These are phyloP conservation scores for Nemotelus pantherinus DNA, from an alignment of 2,888 invertebrate genomes.

Conservation along the genomic window DNA sequence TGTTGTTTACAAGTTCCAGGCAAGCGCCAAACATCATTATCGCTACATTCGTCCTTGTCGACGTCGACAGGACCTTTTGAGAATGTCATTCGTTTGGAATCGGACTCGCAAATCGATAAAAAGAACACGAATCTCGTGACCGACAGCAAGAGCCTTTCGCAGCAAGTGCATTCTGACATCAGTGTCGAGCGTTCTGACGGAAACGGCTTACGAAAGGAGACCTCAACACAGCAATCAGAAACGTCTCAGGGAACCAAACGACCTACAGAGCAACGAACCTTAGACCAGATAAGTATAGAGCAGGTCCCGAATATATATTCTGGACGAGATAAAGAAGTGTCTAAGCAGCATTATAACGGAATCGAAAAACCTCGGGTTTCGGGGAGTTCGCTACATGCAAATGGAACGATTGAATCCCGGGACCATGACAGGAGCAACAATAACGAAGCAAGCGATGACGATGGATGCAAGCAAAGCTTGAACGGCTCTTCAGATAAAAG, in stretches of 20 bases:
- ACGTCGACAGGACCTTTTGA: neutral
- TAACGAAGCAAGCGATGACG: neutral
- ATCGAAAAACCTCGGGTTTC: neutral
- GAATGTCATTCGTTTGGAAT: slow-evolving; percentile 14
- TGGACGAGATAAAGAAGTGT: neutral
- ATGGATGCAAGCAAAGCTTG: slow-evolving; percentile 2
- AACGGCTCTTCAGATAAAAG: slow-evolving; percentile 13
- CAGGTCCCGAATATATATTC: neutral
- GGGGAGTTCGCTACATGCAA: slow-evolving; percentile 20
- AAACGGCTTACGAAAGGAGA: neutral
- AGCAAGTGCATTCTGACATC: slow-evolving; percentile 14
- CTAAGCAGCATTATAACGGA: neutral
- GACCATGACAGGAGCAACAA: neutral
- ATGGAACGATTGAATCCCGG: slow-evolving; percentile 26
- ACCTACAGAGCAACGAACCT: neutral
- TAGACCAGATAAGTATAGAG: neutral
- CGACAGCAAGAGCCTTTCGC: neutral
- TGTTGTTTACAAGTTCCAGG: slow-evolving; percentile 38
- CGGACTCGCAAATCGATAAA: slow-evolving; percentile 31
- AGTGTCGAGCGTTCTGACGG: neutral
- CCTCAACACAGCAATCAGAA: neutral
- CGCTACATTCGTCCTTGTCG: slow-evolving; percentile 42
- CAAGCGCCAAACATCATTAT: slow-evolving; percentile 24
- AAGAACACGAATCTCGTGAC: neutral
- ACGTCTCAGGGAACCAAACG: neutral